Evolutionary conservation across 2,113 vertebrate species (phyloP).

Genomic region (Origma solitaria): DNA sequence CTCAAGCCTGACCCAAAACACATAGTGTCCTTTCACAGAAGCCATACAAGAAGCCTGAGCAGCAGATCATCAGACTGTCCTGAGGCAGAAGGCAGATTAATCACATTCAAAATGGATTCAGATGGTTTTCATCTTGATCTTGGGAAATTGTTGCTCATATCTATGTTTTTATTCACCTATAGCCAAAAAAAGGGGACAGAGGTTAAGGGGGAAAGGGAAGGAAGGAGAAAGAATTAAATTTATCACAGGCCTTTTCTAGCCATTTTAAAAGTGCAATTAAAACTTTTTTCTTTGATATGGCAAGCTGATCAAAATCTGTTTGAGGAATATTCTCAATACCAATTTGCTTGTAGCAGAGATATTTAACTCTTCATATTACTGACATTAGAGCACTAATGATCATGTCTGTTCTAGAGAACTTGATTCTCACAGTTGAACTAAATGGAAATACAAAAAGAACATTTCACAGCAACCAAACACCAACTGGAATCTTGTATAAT

Average conservation of each 20-base stretch:
- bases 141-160: slow-evolving; percentile 41
- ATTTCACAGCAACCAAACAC: not conserved
- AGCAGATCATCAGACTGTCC: slow-evolving; percentile 13
- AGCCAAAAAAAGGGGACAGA: slow-evolving; percentile 35
- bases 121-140: not conserved
- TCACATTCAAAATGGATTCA: slow-evolving; percentile 55
- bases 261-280: not conserved
- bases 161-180: slow-evolving; percentile 57
- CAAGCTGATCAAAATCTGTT: not conserved
- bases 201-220: not conserved
- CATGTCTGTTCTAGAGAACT: not conserved
- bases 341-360: not conserved
- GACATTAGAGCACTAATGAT: not conserved
- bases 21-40: slow-evolving; percentile 1
- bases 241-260: not conserved
- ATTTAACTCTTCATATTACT: not conserved
- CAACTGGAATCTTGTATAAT: not conserved
- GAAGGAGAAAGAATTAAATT: not conserved
- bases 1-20: slow-evolving; percentile 30
- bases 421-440: not conserved
- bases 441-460: not conserved
- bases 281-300: not conserved
- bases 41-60: slow-evolving; percentile 8
- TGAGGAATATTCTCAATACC: not conserved
- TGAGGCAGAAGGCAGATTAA: slow-evolving; percentile 61